These are phyloP conservation scores for Scelioninae gen. 1 DNA, from an alignment of 2,888 invertebrate genomes.

Conservation along the genomic window DNA sequence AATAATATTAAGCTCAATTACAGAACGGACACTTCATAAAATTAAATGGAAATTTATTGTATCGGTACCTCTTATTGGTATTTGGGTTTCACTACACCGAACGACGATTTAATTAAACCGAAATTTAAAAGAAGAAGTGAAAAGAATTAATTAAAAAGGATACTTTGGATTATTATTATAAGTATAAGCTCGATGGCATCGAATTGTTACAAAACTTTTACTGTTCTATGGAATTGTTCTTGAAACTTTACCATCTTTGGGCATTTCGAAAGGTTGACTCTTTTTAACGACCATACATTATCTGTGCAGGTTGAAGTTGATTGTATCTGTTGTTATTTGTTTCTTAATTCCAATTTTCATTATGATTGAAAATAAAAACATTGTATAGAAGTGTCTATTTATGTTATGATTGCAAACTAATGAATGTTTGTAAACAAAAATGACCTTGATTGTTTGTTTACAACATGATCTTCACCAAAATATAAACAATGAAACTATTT, in stretches of 20 bases:
- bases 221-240: slow-evolving; percentile 13
- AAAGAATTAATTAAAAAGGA: background rate
- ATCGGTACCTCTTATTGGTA: background rate
- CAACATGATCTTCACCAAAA: no score
- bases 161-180: background rate
- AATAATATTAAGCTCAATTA: slow-evolving; percentile 24
- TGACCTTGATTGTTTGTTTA: no score
- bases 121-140: background rate
- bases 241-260: slow-evolving; percentile 27
- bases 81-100: background rate
- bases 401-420: no score
- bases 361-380: no score
- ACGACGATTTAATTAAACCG: slow-evolving; percentile 3
- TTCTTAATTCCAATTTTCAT: no score
- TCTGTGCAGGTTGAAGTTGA: slow-evolving; percentile 1
- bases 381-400: no score
- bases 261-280: slow-evolving; percentile 13
- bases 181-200: background rate
- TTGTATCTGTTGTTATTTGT: background rate
- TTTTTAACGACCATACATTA: slow-evolving; percentile 14
- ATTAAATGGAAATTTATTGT: slow-evolving; percentile 31
- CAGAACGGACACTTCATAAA: slow-evolving; percentile 57
- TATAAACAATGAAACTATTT: no score
- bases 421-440: no score
- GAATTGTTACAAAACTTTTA: slow-evolving; percentile 6